Evolutionary conservation across 1,140 invertebrate genomes (phyloP).

Genomic region (Geopemphigus sp.): DNA sequence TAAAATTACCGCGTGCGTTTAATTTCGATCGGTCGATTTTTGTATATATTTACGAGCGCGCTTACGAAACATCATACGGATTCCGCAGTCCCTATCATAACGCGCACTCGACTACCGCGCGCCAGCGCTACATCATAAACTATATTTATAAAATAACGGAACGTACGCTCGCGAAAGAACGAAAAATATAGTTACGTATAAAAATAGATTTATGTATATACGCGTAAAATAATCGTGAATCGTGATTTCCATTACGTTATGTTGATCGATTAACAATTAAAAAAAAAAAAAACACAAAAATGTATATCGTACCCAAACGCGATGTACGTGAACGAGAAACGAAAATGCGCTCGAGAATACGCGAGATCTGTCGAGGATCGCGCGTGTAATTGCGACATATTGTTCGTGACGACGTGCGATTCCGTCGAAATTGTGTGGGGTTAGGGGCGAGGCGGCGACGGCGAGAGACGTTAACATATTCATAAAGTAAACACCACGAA

Average conservation of each 20-base stretch:
- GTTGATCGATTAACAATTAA: too few relatives aligned
- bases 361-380: background rate
- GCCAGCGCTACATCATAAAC: too few relatives aligned
- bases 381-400: conserved; percentile 30
- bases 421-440: background rate
- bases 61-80: too few relatives aligned
- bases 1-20: too few relatives aligned
- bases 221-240: background rate
- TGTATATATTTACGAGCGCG: background rate
- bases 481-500: background rate
- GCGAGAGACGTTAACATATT: background rate
- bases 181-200: background rate
- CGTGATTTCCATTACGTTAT: background rate
- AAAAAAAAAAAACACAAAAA: too few relatives aligned
- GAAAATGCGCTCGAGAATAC: background rate
- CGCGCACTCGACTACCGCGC: too few relatives aligned
- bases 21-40: too few relatives aligned
- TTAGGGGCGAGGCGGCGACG: too few relatives aligned
- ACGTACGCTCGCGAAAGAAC: background rate
- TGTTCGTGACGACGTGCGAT: conserved; percentile 38
- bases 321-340: background rate
- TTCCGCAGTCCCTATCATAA: too few relatives aligned
- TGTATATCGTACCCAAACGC: background rate
- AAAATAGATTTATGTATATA: background rate
- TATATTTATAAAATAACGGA: too few relatives aligned